phyloP scores from a whole-genome alignment of 2,797 vertebrate genomes.

The Pangasius macronema region DNA sequence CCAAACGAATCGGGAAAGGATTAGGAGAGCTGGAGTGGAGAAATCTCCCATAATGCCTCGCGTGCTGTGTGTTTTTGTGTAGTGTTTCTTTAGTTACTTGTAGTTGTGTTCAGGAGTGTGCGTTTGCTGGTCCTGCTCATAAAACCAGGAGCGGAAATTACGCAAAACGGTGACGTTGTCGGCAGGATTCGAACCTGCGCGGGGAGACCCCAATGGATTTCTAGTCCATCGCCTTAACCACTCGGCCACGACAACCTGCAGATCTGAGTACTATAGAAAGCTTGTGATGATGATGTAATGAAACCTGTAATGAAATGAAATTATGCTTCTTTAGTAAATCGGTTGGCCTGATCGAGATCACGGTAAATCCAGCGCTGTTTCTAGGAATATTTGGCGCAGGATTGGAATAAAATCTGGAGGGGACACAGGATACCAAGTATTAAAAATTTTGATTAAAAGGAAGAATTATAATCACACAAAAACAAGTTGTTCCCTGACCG shows the following conservation, averaged over 20 bases:
- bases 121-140: neutral
- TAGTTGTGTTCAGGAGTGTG: neutral
- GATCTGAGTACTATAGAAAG: accelerated
- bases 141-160: neutral
- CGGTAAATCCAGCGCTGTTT: too few relatives aligned
- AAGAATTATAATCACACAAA: neutral
- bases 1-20: neutral
- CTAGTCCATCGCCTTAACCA: slow-evolving; percentile 74
- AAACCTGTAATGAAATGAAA: too few relatives aligned
- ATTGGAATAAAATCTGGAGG: too few relatives aligned
- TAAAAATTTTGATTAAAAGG: too few relatives aligned
- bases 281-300: too few relatives aligned
- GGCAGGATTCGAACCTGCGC: slow-evolving; percentile 72
- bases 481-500: slow-evolving; percentile 67
- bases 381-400: too few relatives aligned
- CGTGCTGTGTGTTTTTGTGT: neutral
- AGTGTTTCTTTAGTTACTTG: neutral
- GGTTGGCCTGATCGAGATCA: too few relatives aligned
- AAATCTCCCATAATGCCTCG: neutral
- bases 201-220: slow-evolving; percentile 72
- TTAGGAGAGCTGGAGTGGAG: neutral
- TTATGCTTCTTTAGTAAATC: too few relatives aligned
- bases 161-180: slow-evolving; percentile 47
- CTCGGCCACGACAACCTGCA: slow-evolving; percentile 64
- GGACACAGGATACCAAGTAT: too few relatives aligned